These are phyloP conservation scores for Pristiophorus japonicus DNA, from an alignment of 2,113 vertebrate genomes.

Conservation along the genomic window DNA sequence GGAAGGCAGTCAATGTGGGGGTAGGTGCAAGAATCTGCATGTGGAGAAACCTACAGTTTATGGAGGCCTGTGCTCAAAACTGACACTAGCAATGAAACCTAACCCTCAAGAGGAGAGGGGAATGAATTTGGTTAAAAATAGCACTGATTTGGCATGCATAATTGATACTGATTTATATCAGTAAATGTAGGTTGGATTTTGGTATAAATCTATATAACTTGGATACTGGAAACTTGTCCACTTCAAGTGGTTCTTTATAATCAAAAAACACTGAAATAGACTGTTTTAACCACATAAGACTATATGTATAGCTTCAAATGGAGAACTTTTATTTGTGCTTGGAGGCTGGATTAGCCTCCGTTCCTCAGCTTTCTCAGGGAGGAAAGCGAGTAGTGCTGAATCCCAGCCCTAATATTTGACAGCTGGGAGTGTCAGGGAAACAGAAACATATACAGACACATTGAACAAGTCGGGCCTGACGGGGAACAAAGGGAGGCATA, in stretches of 20 bases:
- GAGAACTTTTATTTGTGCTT: background rate
- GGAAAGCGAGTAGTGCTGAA: background rate
- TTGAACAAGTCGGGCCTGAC: constrained; percentile 13
- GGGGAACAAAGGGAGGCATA: constrained; percentile 19
- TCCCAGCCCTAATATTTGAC: background rate
- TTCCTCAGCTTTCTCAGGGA: background rate
- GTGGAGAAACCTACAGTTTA: constrained; percentile 4
- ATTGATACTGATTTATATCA: background rate
- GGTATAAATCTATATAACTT: background rate
- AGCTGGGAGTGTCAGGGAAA: constrained; percentile 26
- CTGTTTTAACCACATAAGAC: background rate
- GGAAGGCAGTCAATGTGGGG: background rate
- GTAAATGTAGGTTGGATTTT: constrained; percentile 25
- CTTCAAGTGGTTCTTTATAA: background rate
- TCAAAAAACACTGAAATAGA: background rate
- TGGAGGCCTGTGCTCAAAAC: background rate
- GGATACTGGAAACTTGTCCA: background rate
- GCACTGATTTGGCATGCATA: background rate
- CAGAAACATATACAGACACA: background rate
- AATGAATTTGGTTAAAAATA: background rate
- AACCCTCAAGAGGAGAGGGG: background rate
- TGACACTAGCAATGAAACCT: background rate
- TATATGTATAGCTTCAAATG: background rate
- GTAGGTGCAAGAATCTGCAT: background rate
- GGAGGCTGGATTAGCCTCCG: background rate